Base-by-base conservation (phyloP, 2,888 invertebrate genomes). In the Creontiades dilutus region DNA sequence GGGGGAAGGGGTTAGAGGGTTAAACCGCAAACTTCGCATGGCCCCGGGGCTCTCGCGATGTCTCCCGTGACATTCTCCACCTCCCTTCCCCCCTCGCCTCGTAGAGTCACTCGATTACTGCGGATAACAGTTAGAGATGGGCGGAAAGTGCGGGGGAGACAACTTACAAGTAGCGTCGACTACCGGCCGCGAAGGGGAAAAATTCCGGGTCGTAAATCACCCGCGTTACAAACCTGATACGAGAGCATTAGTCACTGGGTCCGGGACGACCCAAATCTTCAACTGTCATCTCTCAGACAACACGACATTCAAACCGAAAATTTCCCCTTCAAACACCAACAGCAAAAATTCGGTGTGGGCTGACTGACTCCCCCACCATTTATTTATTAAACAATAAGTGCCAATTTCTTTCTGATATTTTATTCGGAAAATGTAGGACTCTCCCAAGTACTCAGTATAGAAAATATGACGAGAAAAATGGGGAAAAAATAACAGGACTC, bases 21-120 rank as follows among this genome's bases (percentile, higher is more conserved):
- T 12, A 28, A 55, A 80, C 78, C 78, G 80, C 88, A 88, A 88
- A 88, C 76, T 88, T 88, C 88, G 88, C 88, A 88, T 88, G 88
- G 88, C 88, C 88, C 48, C 88, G 46, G 80, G 88, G 88, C 88
- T 48, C 80, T 52, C 78, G 88, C 52, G 88, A 88, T 80, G 37
- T 88, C 80, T 55, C 88, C 78, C 23, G 57, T 57, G 37, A 68
- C 68, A 19, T 52, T 13, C 13, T 11, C 47, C 13, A 13, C 55
- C 55, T 61, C 7, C 27, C 82, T 23, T 19, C 52, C 23, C 23
- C 27, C 13, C 55, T 48, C 84, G 0, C 7, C 37, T 37, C 7
- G 37, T 37, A 46, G 37, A 82, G 46, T 47, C 78, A 78, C 78
- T 55, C 82, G 52, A 82, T 61, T 23, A 57, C 61, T 61, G 84